Base-by-base conservation (phyloP, 2,113 vertebrate genomes). In the Nerophis lumbriciformis region DNA sequence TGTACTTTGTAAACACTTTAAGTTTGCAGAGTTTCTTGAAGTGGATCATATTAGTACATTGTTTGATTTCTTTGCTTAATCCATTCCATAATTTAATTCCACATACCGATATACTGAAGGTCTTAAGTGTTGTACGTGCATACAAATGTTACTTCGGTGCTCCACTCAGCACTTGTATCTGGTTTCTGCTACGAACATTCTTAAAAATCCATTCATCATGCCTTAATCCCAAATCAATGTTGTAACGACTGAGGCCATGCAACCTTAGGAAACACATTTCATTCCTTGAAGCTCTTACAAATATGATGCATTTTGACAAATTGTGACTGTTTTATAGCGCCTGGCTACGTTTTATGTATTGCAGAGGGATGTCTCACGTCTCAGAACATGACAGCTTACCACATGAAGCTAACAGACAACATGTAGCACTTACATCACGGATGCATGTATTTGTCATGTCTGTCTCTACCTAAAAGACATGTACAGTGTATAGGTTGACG, bases 401-500 rank as follows among this genome's bases (percentile, higher is more conserved):
- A 21, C 16, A 21, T 50, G n/a, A 50, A 50, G 49, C 49, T 8
- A 50, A 50, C 6, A 16, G 6, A 50, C 48, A 48, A 6, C 14
- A 50, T 50, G 48, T 51, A 51, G 8, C 49, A 51, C 49, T 51
- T 16, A 51, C 39, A 8, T 42, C 8, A 10, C 39, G 2, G 16
- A 16, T 50, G 5, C 21, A 28, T 53, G 10, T 5, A 52, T 51
- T 51, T 51, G 50, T 2, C 50, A 28, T 53, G 51, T 80, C 61
- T 71, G 68, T 49, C 67, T 61, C 54, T 16, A 51, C 21, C 19
- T 51, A n/a, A 6, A 14, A 48, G 15, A 48, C 48, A 14, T 48
- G 10, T 48, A 42, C 8, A 42, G 39, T 1, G 39, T 9, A 42
- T n/a, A 51, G 19, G 16, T 7, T 50, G 48, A 51, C 6, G 48